phyloP scores from a whole-genome alignment of 2,797 vertebrate species.

The Lagocephalus sceleratus region DNA sequence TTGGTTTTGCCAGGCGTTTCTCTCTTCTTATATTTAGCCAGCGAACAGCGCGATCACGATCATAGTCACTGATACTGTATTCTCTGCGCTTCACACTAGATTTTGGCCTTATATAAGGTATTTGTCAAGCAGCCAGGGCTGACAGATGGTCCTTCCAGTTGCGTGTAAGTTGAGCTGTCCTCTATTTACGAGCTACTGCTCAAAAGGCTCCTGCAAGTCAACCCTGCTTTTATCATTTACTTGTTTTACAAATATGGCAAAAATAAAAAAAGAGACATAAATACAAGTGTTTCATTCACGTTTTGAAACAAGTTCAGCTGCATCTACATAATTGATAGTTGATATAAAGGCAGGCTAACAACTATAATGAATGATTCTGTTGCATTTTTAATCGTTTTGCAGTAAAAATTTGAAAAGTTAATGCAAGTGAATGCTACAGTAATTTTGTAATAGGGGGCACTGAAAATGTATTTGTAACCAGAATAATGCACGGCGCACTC shows the following conservation, averaged over 20 bases:
- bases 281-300: background rate
- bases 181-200: constrained; percentile 14
- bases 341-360: no score
- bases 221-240: background rate
- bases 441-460: no score
- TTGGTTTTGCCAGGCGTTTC: no score
- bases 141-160: background rate
- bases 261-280: background rate
- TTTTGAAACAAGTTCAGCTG: background rate
- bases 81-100: background rate
- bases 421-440: no score
- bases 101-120: background rate
- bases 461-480: no score
- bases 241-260: background rate
- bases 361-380: no score
- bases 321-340: background rate
- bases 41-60: no score
- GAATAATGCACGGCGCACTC: no score
- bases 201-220: constrained; percentile 2
- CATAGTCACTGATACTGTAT: background rate
- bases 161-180: constrained; percentile 4
- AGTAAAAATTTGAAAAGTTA: no score
- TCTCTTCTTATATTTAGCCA: no score
- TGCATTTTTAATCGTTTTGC: no score
- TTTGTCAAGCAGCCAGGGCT: constrained; percentile 10